phyloP scores from a whole-genome alignment of 2,888 invertebrate species.

The Diplolepis rosae region DNA sequence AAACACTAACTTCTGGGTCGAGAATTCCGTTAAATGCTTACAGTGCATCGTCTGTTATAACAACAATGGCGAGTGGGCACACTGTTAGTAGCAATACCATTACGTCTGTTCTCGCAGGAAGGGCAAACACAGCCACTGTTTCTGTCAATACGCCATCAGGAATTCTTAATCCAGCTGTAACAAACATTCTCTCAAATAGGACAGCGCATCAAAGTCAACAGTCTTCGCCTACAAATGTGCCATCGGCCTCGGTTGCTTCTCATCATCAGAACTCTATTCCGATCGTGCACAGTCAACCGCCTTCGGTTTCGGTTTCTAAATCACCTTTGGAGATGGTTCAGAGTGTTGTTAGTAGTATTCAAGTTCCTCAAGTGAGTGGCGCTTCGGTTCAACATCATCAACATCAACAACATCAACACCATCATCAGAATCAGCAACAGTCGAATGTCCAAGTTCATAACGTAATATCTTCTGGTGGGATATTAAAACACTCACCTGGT shows the following conservation, averaged over 20 bases:
- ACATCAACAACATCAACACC: conserved; percentile 53
- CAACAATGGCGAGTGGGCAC: conserved; percentile 83
- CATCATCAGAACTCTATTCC: conserved; percentile 51
- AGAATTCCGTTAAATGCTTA: conserved; percentile 58
- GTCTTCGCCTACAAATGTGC: conserved; percentile 74
- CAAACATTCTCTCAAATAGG: conserved; percentile 69
- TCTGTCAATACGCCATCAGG: conserved; percentile 81
- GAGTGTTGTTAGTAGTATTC: conserved; percentile 83
- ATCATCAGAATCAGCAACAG: conserved; percentile 54
- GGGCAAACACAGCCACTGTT: conserved; percentile 85
- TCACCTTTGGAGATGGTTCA: conserved; percentile 87
- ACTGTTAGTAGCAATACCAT: conserved; percentile 88
- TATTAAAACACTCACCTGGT: conserved; percentile 74
- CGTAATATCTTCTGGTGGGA: conserved; percentile 68
- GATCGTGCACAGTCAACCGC: conserved; percentile 58
- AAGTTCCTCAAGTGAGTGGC: conserved; percentile 75
- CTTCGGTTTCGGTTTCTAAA: conserved; percentile 74
- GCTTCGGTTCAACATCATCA: conserved; percentile 63
- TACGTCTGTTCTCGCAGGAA: conserved; percentile 85
- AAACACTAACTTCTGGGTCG: conserved; percentile 60
- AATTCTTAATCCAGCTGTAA: conserved; percentile 69
- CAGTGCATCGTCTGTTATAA: conserved; percentile 74
- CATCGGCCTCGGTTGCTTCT: conserved; percentile 45
- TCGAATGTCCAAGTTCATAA: conserved; percentile 57
- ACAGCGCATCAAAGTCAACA: conserved; percentile 74